Evolutionary conservation across 2,113 vertebrate genomes (phyloP), one percentile per base, ranked within the genome.

Genomic region (Tretioscincus oriximinensis): DNA sequence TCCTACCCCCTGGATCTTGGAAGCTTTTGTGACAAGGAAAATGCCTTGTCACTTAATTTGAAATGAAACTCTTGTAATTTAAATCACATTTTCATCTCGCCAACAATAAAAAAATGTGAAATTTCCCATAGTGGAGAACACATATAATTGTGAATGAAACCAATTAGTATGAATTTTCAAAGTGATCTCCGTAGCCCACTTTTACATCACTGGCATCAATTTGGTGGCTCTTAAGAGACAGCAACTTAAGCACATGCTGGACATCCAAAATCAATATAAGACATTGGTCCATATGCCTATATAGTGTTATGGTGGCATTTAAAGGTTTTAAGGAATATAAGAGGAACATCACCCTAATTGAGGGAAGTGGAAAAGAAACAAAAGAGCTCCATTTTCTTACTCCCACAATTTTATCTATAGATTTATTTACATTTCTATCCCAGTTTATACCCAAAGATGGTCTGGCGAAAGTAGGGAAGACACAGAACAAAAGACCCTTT

Each of bases 31-130:
- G 85, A 81, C 3, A 7, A 85, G 82, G 77, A 21, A 89, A 10
- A 3, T 83, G 49, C 47, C 31, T 71, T 3, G 11, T 4, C 1
- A 0, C 0, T 1, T n/a, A 20, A 78, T 81, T 70, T 72, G 71
- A 88, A 88, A 86, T 85, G 65, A 84, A 88, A 85, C 81, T 18
- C 76, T 60, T 73, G 7, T 81, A 84, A 88, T 80, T 89, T 82
- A 78, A 90, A 61, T 9, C 84, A 80, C 80, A 82, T 51, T 0
- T 1, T 24, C 2, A 58, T 51, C 45, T 88, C 58, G 75, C 82
- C 58, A 81, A 4, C 76, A 88, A 86, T 68, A 86, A 31, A 86
- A n/a, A 89, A 84, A 78, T 41, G 14, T 70, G 28, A 61, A 87
- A 87, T 73, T 85, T 84, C 81, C 61, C 5, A 64, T 80, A 88